Conservation (phyloP, 2,888 invertebrate species). For the Hirtodrosophila histrioides region DNA sequence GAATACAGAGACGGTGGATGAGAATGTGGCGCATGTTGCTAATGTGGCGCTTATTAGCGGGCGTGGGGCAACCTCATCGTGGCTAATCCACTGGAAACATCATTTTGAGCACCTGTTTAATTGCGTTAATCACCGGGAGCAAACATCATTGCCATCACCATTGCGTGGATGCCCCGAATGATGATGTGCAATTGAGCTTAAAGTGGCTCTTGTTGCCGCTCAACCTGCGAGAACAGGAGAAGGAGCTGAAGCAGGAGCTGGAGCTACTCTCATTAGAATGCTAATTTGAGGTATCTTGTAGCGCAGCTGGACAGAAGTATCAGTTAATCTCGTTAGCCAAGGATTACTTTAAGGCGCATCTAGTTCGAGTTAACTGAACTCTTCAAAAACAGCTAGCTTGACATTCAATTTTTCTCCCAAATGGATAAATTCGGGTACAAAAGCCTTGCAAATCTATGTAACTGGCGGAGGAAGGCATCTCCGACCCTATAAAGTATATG, state of each 20-base stretch:
- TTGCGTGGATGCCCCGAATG: background rate
- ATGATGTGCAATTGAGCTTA: constrained; percentile 37
- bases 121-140: constrained; percentile 82
- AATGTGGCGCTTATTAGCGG: constrained; percentile 47
- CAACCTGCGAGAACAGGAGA: constrained; percentile 1
- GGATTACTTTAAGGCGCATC: constrained; percentile 6
- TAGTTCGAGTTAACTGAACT: constrained; percentile 1
- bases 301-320: constrained; percentile 43
- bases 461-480: no score
- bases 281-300: constrained; percentile 54
- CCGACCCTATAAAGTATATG: no score
- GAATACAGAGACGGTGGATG: background rate
- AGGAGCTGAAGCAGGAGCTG: background rate
- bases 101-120: constrained; percentile 83
- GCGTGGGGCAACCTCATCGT: constrained; percentile 24
- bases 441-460: no score
- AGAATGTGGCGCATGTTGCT: constrained; percentile 26
- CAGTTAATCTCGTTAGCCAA: constrained; percentile 32
- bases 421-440: no score
- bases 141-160: constrained; percentile 64
- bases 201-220: constrained; percentile 8
- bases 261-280: constrained; percentile 50
- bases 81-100: constrained; percentile 80
- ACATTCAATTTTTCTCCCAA: no score
- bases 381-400: no score